Base-by-base conservation (phyloP, 1,140 invertebrate genomes). In the Archegozetes longisetosus region DNA sequence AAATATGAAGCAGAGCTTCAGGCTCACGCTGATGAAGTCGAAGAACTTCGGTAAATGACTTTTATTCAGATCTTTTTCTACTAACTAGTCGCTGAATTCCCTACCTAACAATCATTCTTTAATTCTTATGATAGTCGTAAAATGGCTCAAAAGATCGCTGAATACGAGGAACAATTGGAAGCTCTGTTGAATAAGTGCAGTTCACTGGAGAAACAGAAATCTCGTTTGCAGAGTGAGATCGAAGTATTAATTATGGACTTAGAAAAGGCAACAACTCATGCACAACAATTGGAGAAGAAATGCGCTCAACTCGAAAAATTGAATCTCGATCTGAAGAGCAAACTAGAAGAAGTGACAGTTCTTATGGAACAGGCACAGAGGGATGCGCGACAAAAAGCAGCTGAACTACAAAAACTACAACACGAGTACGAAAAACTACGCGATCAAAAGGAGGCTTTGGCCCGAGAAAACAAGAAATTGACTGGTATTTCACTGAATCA, bases 181-280 rank as follows among this genome's bases (percentile, higher is more conserved):
- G 80, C 82, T 60, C 79, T 94, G 63, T 78, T 93, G 65, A 86
- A 87, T 62, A 95, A 94, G 77, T 82, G 91, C 73, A 88, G 83
- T 75, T 89, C 85, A 67, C 77, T 92, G 67, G 89, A 94, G 74
- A 94, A 96, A 74, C 89, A 90, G 70, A 96, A 96, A 76, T 91
- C 87, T 49, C 85, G 91, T 53, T 80, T 96, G 48, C 87, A 94
- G 75, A 90, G 86, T 66, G 92, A 96, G 79, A 86, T 96, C 52
- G 91, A 96, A 73, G 85, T 96, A 17, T 79, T 95, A 67, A 95
- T 96, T 74, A 93, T 96, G 72, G 92, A 96, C 73, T 80, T 96
- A 67, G 92, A 96, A 77, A 96, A 94, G 79, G 88, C 90, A 64
- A 94, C 94, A 75, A 85, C 84, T 74, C 92, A 88, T 59, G 88